Conservation (phyloP, 2,797 vertebrate genomes). For the Syngnathus rostellatus region DNA sequence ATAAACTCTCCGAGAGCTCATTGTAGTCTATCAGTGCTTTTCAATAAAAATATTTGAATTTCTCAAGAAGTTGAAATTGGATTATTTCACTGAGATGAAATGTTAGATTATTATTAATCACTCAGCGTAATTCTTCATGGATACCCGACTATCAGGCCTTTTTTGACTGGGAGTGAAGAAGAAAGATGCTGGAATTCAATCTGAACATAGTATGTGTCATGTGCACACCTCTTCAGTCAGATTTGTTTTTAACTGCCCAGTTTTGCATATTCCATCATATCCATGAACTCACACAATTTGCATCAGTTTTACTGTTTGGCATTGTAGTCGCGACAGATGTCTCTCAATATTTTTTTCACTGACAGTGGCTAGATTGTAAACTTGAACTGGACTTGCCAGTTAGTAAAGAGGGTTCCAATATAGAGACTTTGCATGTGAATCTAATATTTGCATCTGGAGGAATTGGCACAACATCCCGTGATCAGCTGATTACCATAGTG, state of each 20-base stretch:
- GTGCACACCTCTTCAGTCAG: background rate
- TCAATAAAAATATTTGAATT: too few species aligned
- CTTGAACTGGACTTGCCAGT: slow-evolving; percentile 13
- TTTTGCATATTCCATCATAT: background rate
- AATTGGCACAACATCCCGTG: slow-evolving; percentile 38
- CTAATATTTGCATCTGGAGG: slow-evolving; percentile 55
- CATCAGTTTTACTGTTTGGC: background rate
- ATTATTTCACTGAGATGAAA: too few species aligned
- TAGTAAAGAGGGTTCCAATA: slow-evolving; percentile 13
- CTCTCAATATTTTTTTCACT: slow-evolving; percentile 23
- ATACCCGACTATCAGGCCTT: background rate
- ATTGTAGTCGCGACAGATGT: background rate
- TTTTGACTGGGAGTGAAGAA: background rate
- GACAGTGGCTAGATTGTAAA: slow-evolving; percentile 14
- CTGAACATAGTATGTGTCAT: background rate
- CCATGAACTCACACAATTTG: background rate
- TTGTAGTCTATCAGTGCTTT: too few species aligned
- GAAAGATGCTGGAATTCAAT: background rate
- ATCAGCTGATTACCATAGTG: slow-evolving; percentile 58
- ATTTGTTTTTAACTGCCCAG: background rate
- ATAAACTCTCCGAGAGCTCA: too few species aligned
- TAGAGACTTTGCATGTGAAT: slow-evolving; percentile 35
- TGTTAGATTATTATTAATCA: too few species aligned
- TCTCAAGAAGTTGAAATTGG: too few species aligned
- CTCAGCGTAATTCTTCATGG: background rate